Conservation (phyloP, 2,797 vertebrate genomes). For the Acanthopagrus latus region DNA sequence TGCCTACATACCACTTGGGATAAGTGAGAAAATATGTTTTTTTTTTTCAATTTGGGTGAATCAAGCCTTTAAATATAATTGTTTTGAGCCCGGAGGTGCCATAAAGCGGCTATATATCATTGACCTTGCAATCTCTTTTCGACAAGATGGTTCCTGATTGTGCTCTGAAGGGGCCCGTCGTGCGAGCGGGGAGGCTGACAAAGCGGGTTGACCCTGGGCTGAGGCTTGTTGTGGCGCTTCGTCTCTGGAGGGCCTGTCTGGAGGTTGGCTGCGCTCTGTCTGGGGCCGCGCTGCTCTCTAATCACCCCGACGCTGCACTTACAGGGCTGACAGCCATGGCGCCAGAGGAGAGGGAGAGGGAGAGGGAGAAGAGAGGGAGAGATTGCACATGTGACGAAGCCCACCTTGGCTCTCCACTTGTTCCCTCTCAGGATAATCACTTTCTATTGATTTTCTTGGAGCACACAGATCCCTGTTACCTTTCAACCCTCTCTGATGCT, state of each 20-base stretch:
- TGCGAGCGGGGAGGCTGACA: conserved; percentile 63
- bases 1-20: conserved; percentile 4
- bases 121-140: conserved; percentile 28
- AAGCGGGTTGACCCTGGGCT: conserved; percentile 71
- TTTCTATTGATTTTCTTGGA: conserved; percentile 76
- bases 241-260: conserved; percentile 74
- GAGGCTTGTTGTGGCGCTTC: conserved; percentile 64
- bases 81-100: conserved; percentile 43
- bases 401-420: conserved; percentile 77
- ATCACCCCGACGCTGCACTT: conserved; percentile 80
- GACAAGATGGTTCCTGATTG: conserved; percentile 52
- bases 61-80: conserved; percentile 41
- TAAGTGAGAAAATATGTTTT: conserved; percentile 35
- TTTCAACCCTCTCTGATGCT: conserved; percentile 56
- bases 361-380: conserved; percentile 44
- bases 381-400: conserved; percentile 70
- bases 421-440: conserved; percentile 79
- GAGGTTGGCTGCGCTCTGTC: conserved; percentile 73
- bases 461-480: conserved; percentile 60
- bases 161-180: conserved; percentile 61
- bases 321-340: conserved; percentile 80
- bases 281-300: conserved; percentile 76
- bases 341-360: conserved; percentile 53
- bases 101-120: conserved; percentile 50
- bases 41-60: conserved; percentile 47